These are phyloP conservation scores for Heliconius aoede DNA, from an alignment of 2,888 invertebrate species.

Conservation along the genomic window DNA sequence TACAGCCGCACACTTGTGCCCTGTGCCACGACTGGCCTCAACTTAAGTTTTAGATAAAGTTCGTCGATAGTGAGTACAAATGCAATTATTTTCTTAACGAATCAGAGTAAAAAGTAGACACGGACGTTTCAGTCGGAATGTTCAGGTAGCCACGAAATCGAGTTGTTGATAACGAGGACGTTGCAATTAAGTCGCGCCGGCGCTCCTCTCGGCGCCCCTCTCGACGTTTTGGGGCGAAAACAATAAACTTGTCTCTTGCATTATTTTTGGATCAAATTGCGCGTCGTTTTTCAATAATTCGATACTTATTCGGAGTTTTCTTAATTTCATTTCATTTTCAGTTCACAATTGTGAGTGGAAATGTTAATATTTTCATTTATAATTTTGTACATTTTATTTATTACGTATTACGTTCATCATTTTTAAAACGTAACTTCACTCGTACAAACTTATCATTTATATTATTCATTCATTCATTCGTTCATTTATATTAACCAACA, in stretches of 20 bases:
- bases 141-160: conserved; percentile 55
- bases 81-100: conserved; percentile 42
- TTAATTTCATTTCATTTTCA: conserved; percentile 25
- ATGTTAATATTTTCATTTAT: neutral
- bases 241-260: conserved; percentile 54
- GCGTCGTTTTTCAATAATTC: conserved; percentile 49
- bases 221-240: conserved; percentile 50
- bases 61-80: conserved; percentile 15
- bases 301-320: conserved; percentile 43
- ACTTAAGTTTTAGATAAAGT: conserved; percentile 19
- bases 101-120: conserved; percentile 34
- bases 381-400: neutral
- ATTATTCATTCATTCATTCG: too few species aligned
- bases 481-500: too few species aligned
- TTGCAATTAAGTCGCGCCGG: conserved; percentile 56
- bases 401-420: neutral
- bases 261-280: conserved; percentile 52
- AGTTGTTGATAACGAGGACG: conserved; percentile 60
- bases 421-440: neutral
- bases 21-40: neutral
- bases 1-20: too few species aligned
- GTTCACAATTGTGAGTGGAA: conserved; percentile 5
- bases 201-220: conserved; percentile 46
- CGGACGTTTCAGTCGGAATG: conserved; percentile 51
- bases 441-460: neutral